Evolutionary conservation across 2,888 invertebrate species (phyloP).

Genomic region (Xestia ashworthii): DNA sequence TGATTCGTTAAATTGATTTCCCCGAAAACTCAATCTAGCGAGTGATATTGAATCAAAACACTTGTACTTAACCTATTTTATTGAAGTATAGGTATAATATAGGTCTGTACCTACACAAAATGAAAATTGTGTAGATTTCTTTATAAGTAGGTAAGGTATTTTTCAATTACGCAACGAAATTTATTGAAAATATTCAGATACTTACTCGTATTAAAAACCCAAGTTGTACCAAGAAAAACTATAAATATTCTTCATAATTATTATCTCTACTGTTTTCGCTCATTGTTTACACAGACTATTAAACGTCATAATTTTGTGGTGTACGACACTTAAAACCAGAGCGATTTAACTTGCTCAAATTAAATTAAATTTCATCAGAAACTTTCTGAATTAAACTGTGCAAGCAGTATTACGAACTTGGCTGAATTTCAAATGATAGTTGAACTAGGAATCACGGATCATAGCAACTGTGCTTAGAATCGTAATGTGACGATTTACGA

Average conservation of each 20-base stretch:
- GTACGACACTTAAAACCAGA: constrained; percentile 36
- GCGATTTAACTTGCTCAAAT: constrained; percentile 37
- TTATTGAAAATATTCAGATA: background rate
- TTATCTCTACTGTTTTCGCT: background rate
- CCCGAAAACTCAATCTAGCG: constrained; percentile 12
- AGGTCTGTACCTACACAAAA: background rate
- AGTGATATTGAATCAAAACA: constrained; percentile 18
- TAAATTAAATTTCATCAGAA: constrained; percentile 48
- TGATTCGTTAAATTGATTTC: constrained; percentile 16
- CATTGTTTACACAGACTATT: background rate
- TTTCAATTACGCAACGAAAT: background rate
- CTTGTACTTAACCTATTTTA: background rate
- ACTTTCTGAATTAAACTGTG: constrained; percentile 46
- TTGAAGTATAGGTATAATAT: background rate
- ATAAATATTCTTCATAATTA: background rate
- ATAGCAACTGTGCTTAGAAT: constrained; percentile 38
- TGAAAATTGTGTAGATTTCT: background rate
- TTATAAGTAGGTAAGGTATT: background rate
- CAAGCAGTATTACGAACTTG: constrained; percentile 38
- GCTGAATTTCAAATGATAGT: constrained; percentile 56
- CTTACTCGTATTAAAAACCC: background rate
- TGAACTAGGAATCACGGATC: constrained; percentile 41
- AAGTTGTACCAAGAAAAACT: background rate
- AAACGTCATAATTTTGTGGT: constrained; percentile 44
- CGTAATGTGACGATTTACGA: constrained; percentile 27